Evolutionary conservation across 2,113 vertebrate genomes (phyloP).

Genomic region (Helogale parvula): DNA sequence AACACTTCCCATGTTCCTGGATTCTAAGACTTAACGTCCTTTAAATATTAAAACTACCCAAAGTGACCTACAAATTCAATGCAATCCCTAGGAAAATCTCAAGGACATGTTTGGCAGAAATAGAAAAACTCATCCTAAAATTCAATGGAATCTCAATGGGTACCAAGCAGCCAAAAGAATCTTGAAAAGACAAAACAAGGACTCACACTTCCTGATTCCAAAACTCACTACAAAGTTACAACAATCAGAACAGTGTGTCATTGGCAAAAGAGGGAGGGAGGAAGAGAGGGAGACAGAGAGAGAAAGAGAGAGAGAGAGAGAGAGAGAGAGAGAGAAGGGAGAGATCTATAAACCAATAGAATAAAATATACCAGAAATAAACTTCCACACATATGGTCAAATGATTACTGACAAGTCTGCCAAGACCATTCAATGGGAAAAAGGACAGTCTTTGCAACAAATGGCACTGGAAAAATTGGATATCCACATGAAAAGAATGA

Average conservation of each 20-base stretch:
- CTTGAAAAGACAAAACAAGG: not conserved
- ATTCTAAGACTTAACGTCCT: not conserved
- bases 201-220: not conserved
- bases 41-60: not conserved
- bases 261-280: too few species aligned
- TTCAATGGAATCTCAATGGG: not conserved
- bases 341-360: not conserved
- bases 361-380: not conserved
- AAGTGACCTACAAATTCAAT: not conserved
- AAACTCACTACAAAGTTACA: not conserved
- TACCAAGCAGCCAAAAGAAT: not conserved
- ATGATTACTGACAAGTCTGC: not conserved
- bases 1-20: not conserved
- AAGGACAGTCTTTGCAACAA: not conserved
- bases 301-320: too few species aligned
- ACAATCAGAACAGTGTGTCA: not conserved
- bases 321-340: not conserved
- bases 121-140: not conserved
- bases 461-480: not conserved
- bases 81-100: not conserved
- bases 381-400: not conserved
- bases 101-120: not conserved
- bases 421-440: not conserved
- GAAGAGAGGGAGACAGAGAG: rapidly evolving
- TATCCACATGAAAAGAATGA: not conserved